These are phyloP conservation scores for Paracentrotus lividus DNA, from an alignment of 53 echinoderm and acorn worm genomes.

Conservation along the genomic window DNA sequence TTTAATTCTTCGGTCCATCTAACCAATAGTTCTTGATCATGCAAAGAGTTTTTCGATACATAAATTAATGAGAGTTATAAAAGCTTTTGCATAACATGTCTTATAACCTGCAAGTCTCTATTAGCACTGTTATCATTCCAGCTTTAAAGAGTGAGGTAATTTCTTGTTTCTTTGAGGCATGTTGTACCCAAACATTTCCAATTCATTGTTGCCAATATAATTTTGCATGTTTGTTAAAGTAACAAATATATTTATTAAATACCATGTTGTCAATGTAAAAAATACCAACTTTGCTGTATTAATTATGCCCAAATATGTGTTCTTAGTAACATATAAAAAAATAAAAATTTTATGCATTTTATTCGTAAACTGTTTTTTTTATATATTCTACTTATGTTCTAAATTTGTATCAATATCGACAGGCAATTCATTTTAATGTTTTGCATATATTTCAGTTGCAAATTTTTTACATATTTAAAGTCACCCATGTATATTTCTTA, in stretches of 20 bases:
- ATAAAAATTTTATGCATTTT: too few relatives aligned
- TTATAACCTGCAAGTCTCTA: background rate
- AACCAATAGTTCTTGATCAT: too few relatives aligned
- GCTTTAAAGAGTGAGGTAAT: background rate
- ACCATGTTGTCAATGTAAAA: background rate
- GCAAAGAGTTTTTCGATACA: too few relatives aligned
- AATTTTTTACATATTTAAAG: too few relatives aligned
- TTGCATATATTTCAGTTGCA: too few relatives aligned
- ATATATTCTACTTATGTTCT: too few relatives aligned
- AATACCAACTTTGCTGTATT: background rate
- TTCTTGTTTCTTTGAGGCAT: conserved; percentile 2
- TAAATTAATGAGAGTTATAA: too few relatives aligned
- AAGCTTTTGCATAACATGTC: background rate
- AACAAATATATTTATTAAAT: too few relatives aligned
- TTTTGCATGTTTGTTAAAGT: conserved; percentile 1
- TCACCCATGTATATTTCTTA: background rate
- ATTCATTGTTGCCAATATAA: background rate
- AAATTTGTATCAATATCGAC: background rate
- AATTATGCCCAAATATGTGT: background rate
- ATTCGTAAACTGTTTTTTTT: too few relatives aligned
- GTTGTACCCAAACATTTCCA: background rate
- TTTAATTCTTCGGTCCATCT: too few relatives aligned
- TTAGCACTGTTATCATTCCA: conserved; percentile 3
- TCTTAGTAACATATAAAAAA: too few relatives aligned
- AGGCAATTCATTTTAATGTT: background rate